Conservation (phyloP, 2,888 invertebrate genomes). For the Esperia sulphurella region DNA sequence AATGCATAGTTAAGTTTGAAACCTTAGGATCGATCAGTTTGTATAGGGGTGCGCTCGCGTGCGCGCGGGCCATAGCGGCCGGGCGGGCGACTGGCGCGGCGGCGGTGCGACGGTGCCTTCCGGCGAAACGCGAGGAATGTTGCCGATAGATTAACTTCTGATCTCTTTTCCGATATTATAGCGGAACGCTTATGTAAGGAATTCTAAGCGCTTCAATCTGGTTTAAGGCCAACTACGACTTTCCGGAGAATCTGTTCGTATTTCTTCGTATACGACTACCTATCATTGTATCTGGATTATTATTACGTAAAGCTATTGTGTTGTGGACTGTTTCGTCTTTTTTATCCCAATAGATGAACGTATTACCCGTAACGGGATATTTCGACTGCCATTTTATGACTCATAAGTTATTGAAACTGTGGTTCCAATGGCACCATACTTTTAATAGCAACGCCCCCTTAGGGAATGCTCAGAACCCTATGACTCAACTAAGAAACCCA, state of each 20-base stretch:
- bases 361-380: too few species aligned
- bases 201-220: constrained; percentile 74
- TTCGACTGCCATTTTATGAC: too few species aligned
- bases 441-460: too few species aligned
- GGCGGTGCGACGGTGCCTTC: constrained; percentile 59
- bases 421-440: too few species aligned
- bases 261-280: constrained; percentile 14
- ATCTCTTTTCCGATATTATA: constrained; percentile 79
- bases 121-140: constrained; percentile 77
- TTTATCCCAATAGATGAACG: too few species aligned
- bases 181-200: constrained; percentile 72
- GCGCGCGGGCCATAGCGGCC: constrained; percentile 26
- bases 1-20: constrained; percentile 51
- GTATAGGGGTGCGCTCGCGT: constrained; percentile 33
- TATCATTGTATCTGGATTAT: neutral
- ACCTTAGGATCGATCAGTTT: constrained; percentile 29
- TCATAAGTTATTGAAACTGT: too few species aligned
- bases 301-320: neutral
- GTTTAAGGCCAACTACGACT: constrained; percentile 64
- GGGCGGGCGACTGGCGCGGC: constrained; percentile 27
- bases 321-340: too few species aligned
- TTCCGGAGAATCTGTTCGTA: constrained; percentile 43
- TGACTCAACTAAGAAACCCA: too few species aligned
- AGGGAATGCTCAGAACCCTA: too few species aligned
- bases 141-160: constrained; percentile 79